phyloP scores from a whole-genome alignment of 1,140 invertebrate species.

The Trinorchestia longiramus region DNA sequence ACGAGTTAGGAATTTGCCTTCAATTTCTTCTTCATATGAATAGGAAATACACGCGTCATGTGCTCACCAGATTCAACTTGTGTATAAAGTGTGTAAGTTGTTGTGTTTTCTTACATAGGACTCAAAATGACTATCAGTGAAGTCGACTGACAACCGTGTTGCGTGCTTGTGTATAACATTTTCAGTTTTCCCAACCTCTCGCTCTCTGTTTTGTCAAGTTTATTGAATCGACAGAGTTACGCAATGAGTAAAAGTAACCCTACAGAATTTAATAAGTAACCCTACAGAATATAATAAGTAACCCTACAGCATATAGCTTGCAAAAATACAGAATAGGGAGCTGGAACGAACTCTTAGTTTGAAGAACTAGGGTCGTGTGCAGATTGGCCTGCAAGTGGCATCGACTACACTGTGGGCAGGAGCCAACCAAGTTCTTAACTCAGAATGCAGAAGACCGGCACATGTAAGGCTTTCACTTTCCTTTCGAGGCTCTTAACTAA shows the following conservation, averaged over 20 bases:
- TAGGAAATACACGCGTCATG: not conserved
- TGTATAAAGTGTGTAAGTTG: not conserved
- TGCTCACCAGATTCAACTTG: not conserved
- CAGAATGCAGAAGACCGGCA: not conserved
- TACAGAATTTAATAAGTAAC: no score
- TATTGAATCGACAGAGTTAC: no score
- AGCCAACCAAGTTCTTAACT: not conserved
- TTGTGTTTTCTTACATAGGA: not conserved
- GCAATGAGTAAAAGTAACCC: no score
- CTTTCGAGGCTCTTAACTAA: not conserved
- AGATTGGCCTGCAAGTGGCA: not conserved
- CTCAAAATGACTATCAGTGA: not conserved
- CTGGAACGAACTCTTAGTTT: no score
- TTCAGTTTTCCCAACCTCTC: not conserved
- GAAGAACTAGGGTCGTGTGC: not conserved
- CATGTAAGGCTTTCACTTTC: conserved; percentile 15
- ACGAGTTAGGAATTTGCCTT: not conserved
- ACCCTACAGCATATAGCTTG: no score
- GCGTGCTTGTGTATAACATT: not conserved
- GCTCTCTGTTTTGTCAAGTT: not conserved
- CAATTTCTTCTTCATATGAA: no score
- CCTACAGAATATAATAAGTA: no score
- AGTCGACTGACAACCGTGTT: not conserved
- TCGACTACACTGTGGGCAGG: not conserved
- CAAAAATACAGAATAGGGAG: no score